Evolutionary conservation across 2,888 invertebrate genomes (phyloP), one percentile per base, ranked within the genome.

Genomic region (Molorchus minor): DNA sequence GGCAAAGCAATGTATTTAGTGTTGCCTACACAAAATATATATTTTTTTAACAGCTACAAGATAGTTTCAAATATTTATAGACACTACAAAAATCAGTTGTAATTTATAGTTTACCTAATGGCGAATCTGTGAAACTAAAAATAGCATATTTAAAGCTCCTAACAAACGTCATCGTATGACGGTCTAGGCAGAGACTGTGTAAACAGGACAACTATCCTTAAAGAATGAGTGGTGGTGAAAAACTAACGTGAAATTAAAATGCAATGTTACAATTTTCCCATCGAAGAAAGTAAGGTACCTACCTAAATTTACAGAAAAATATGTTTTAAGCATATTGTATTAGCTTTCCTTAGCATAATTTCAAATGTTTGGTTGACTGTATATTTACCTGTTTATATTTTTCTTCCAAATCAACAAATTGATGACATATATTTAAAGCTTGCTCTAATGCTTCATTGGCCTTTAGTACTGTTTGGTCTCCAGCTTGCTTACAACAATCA

Each of bases 391-490:
- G 57, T 56, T 58, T 63, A 47, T 57, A 67, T 46, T 84, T 80
- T 54, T 84, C 76, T 79, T 88, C 88, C 68, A 85, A 82, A 57
- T 85, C 83, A 49, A 87, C 82, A 68, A 91, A 85, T 62, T 83
- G 81, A 65, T 86, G 84, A 75, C 87, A 87, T 71, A 87, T 83
- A 61, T 84, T 81, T 69, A 89, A 76, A 7, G 89, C 88, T 72
- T 88, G 86, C 60, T 86, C 85, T 36, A 92, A 79, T 73, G 90
- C 88, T 54, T 86, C 86, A 73, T 84, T 84, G 25, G 90, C 77
- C 51, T 86, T 83, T 2, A 88, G 85, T 47, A 91, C 77, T 68
- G 86, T 85, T 56, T 82, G 81, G 74, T 87, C 85, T 35, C 86
- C 85, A 58, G 85, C 80, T 63, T 86, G 84, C 61, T 85, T 84